Percentiles rank a stretch among this genome's conserved stretches.
Evolutionary conservation across 2,113 vertebrate species (phyloP).

Genomic region (Ardeotis arabs): DNA sequence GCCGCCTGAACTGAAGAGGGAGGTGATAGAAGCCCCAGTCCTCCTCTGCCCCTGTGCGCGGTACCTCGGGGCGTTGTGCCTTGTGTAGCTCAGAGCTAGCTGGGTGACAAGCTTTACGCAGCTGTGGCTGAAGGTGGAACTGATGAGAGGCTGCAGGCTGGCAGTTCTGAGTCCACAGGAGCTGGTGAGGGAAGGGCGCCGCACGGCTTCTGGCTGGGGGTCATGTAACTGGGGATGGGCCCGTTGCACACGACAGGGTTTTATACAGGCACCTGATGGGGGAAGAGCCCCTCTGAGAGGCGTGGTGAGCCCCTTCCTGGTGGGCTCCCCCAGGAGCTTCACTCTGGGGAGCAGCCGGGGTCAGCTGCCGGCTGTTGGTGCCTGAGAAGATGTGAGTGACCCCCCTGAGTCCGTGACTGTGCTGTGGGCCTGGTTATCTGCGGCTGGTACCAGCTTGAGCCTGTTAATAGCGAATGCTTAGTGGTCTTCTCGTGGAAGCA

Average conservation of each 20-base stretch:
- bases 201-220: fast-evolving
- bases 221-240: fast-evolving
- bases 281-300: neutral
- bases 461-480: neutral
- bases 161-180: neutral
- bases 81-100: neutral
- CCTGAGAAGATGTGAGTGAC: too few species aligned
- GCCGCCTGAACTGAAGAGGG: too few species aligned
- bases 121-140: neutral
- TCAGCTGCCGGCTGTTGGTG: neutral
- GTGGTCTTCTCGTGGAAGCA: neutral
- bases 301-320: neutral
- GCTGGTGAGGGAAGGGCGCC: neutral
- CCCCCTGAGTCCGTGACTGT: too few species aligned
- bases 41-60: neutral
- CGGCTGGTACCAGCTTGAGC: neutral
- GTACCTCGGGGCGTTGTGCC: fast-evolving
- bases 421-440: neutral
- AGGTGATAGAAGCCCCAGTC: neutral
- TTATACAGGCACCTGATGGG: neutral
- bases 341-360: fast-evolving
- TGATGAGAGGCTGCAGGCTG: neutral
- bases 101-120: neutral
- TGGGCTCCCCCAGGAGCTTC: neutral
- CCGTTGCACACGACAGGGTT: neutral